A percentile compares a stretch with the other conserved stretches of the same genome.
Conservation (phyloP, 2,888 invertebrate genomes). For the Acrobasis suavella region DNA sequence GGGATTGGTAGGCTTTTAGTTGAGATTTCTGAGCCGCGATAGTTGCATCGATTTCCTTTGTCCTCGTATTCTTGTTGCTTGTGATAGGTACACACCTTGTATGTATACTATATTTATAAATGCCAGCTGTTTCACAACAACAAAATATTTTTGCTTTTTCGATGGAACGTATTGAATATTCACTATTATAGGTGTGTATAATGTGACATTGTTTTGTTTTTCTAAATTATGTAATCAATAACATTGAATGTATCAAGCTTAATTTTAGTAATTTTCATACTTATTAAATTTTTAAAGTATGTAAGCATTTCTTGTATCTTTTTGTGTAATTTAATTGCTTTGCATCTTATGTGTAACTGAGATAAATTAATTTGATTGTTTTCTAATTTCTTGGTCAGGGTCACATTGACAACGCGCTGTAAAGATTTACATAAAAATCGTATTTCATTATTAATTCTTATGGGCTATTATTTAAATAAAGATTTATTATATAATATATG, state of each 20-base stretch:
- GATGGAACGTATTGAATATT: conserved; percentile 35
- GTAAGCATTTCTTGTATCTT: too few relatives aligned
- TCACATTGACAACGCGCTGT: neutral
- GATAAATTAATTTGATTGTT: neutral
- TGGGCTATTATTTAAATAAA: conserved; percentile 8
- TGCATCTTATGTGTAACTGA: neutral
- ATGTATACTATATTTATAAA: conserved; percentile 32
- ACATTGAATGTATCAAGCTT: conserved; percentile 12
- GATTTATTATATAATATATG: neutral
- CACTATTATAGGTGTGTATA: conserved; percentile 35
- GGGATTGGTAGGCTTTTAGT: conserved; percentile 29
- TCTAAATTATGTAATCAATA: conserved; percentile 50
- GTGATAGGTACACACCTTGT: conserved; percentile 33
- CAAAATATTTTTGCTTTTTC: conserved; percentile 40
- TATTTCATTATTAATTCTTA: conserved; percentile 1
- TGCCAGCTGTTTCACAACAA: conserved; percentile 62
- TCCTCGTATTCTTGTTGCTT: conserved; percentile 61
- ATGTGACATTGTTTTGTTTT: conserved; percentile 46
- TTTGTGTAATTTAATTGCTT: too few relatives aligned
- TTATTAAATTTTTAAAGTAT: neutral
- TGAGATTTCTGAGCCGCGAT: conserved; percentile 40
- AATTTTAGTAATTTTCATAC: neutral
- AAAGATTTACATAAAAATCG: conserved; percentile 12
- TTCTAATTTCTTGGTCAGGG: conserved; percentile 19
- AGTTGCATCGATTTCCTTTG: conserved; percentile 78